Percentiles rank a stretch among this genome's conserved stretches.
Conservation (phyloP, 2,797 vertebrate species). For the Urophycis tenuis region DNA sequence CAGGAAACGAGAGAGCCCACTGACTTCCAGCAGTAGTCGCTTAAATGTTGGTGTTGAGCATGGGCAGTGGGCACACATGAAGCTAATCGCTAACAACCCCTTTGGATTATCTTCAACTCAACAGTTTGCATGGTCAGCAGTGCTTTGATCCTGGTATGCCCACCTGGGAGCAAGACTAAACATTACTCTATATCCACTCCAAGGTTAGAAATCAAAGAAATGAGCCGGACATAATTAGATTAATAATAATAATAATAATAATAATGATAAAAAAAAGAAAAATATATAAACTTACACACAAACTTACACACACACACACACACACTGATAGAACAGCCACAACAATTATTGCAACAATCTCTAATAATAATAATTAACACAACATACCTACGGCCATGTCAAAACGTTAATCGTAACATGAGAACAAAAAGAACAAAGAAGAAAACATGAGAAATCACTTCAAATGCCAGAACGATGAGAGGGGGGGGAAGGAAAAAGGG, state of each 20-base stretch:
- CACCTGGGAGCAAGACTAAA: slow-evolving; percentile 54
- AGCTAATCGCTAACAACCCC: slow-evolving; percentile 1
- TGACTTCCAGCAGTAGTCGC: background rate
- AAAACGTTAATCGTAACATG: slow-evolving; percentile 54
- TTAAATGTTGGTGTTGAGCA: slow-evolving; percentile 20
- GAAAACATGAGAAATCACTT: slow-evolving; percentile 51
- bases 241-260: slow-evolving; percentile 39
- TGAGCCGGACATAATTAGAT: slow-evolving; percentile 49
- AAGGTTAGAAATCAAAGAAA: slow-evolving; percentile 58
- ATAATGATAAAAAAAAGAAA: slow-evolving; percentile 29
- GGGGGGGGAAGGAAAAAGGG: slow-evolving; percentile 44
- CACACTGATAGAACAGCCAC: slow-evolving; percentile 63
- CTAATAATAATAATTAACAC: slow-evolving; percentile 62
- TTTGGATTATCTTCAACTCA: slow-evolving; percentile 4
- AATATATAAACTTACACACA: slow-evolving; percentile 24
- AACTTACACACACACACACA: slow-evolving; percentile 32
- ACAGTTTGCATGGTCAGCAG: slow-evolving; percentile 38
- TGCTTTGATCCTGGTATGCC: slow-evolving; percentile 51
- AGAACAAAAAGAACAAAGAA: slow-evolving; percentile 49
- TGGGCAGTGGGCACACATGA: slow-evolving; percentile 32
- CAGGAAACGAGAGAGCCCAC: background rate
- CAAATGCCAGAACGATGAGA: slow-evolving; percentile 68
- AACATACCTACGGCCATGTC: slow-evolving; percentile 64
- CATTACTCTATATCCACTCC: slow-evolving; percentile 59
- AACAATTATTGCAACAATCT: slow-evolving; percentile 76